Conservation (phyloP, 2,797 vertebrate species). For the Arnoldichthys spilopterus region DNA sequence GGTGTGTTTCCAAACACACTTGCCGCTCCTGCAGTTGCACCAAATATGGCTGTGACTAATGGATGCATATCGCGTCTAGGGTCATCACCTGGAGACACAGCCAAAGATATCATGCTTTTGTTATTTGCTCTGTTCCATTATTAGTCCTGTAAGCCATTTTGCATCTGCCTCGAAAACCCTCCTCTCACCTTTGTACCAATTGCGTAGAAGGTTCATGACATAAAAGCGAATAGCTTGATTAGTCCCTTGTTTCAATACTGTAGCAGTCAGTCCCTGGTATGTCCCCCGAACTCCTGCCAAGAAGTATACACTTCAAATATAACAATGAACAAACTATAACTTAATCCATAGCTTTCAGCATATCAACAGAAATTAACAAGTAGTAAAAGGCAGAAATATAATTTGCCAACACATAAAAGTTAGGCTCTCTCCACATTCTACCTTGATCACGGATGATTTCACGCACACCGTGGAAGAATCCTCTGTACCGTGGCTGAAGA, state of each 20-base stretch:
- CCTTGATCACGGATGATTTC: conserved; percentile 86
- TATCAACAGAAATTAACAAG: no score
- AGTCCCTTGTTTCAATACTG: conserved; percentile 83
- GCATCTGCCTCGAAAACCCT: neutral
- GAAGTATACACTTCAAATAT: neutral
- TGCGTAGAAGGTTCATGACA: conserved; percentile 83
- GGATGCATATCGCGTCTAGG: conserved; percentile 79
- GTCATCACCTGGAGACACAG: conserved; percentile 75
- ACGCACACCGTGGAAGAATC: conserved; percentile 83
- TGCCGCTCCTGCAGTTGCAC: conserved; percentile 82
- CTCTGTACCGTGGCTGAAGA: conserved; percentile 79
- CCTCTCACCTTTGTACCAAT: conserved; percentile 86
- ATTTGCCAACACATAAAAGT: neutral
- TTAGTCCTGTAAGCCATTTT: neutral
- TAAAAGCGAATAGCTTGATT: conserved; percentile 87
- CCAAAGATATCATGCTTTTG: neutral
- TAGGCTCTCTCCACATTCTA: conserved; percentile 50
- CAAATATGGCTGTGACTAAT: conserved; percentile 81
- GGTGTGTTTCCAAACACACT: conserved; percentile 88
- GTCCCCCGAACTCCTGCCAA: conserved; percentile 80
- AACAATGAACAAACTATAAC: neutral
- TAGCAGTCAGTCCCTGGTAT: conserved; percentile 84
- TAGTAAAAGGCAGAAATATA: conserved; percentile 2
- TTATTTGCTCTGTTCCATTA: neutral
- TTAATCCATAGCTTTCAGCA: neutral